Evolutionary conservation across 1,140 invertebrate genomes (phyloP), one percentile per base, ranked within the genome.

Genomic region (Zaprionus gabonicus): DNA sequence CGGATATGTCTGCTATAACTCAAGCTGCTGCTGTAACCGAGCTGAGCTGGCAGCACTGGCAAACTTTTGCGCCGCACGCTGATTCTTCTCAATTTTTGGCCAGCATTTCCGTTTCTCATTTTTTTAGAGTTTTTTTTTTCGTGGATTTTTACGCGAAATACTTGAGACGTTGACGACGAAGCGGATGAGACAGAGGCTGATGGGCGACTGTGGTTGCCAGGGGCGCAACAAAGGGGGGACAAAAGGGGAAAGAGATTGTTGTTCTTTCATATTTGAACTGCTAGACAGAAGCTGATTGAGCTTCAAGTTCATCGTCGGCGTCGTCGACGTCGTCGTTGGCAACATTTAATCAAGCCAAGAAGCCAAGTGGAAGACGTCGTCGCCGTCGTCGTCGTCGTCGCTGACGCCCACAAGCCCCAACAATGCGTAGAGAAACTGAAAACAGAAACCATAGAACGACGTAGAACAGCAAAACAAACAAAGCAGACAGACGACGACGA

Each of bases 261-360:
- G 76, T 71, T 63, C 62, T 76, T 71, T 69, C 46, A 60, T 59
- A 65, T 76, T 71, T 59, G 34, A 73, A 23, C 64, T 63, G 64
- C 23, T 62, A 83, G 73, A 81, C 75, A 77, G 80, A 57, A 80
- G 74, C 73, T 81, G 70, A 88, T 79, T 84, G 85, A 82, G 83
- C 80, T 74, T 77, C 65, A 63, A 69, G 73, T 71, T 72, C 64
- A 41, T 63, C 46, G 28, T 31, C 28, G 28, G 6, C 28, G 38
- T 65, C 44, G 82, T 85, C 38, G 84, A 81, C 80, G 81, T 86
- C 38, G 84, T 83, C 81, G 81, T 84, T 87, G 84, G 84, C 84
- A 87, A 87, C 81, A 88, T 88, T 88, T 88, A 88, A 88, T 88
- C 84, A 88, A 88, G 84, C 78, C 71, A 73, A 69, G 85, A 88